Base-by-base conservation (phyloP, 1,140 invertebrate genomes). In the Pachypsylla venusta region DNA sequence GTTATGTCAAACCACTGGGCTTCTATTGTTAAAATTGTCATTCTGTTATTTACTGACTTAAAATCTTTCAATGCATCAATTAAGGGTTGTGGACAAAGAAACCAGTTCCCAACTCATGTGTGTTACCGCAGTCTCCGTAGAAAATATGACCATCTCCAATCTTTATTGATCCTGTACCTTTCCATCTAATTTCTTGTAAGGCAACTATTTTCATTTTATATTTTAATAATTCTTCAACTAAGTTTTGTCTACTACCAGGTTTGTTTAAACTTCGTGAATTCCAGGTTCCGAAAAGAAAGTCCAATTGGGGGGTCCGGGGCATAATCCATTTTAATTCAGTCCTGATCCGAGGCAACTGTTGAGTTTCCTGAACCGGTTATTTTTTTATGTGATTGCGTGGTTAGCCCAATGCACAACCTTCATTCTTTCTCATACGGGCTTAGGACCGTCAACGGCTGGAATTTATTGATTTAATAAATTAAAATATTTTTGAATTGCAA, bases 141-240 rank as follows among this genome's bases (percentile, higher is more conserved):
- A 42, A 25, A 2, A 58, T 58, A 10, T 58, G 30, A n/a, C n/a
- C 42, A 48, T 48, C n/a, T 4, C 22, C n/a, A 48, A 48, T n/a
- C 22, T 48, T 5, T 4, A 48, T 22, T 48, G 42, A 48, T 4
- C 58, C 56, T 48, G 53, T 57, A 13, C 26, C 25, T 53, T 40
- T 56, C 63, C 59, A 61, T 56, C 59, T 25, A 24, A 58, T 62
- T 39, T 63, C 62, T 58, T 64, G 62, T 40, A 63, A 40, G 10
- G 62, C 63, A 1, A 60, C 62, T 53, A 64, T 53, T 40, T 61
- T 54, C 25, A 64, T 53, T 40, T 63, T 56, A 39, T 63, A 63
- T 59, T 57, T 62, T 22, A 20, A 10, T 22, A 64, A 54, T 63
- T 64, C 60, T 22, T 60, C 42, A 25, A 53, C 39, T 42, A 64